phyloP scores from a whole-genome alignment of 2,113 vertebrate genomes.

The sheep (Ovis aries) region DNA sequence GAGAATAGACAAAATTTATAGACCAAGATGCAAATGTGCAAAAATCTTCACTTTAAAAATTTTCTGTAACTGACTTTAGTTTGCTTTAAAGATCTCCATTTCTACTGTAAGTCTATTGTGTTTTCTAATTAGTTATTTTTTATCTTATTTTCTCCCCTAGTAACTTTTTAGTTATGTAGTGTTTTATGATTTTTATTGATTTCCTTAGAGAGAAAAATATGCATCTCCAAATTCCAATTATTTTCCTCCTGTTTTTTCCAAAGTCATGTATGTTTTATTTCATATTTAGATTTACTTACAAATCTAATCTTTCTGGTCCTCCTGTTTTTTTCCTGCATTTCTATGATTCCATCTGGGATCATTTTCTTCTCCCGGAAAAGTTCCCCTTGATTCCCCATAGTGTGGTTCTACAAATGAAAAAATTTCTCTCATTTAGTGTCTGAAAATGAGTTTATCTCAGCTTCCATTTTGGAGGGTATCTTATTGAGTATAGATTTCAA shows the following conservation, averaged over 20 bases:
- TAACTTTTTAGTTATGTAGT: background rate
- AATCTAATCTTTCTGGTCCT: background rate
- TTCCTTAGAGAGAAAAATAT: conserved; percentile 18
- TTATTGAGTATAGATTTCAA: background rate
- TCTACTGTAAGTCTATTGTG: background rate
- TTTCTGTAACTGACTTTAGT: background rate
- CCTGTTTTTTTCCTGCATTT: background rate
- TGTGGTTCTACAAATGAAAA: background rate
- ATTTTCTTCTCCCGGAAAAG: background rate
- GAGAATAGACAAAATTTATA: background rate
- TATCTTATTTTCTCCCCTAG: background rate
- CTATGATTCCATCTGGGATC: background rate
- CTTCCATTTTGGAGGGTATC: background rate
- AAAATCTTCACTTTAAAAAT: background rate
- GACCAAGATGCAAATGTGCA: background rate
- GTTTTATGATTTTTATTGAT: background rate
- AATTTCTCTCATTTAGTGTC: background rate
- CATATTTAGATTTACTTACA: background rate
- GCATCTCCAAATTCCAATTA: background rate
- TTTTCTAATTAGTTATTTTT: background rate
- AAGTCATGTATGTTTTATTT: background rate
- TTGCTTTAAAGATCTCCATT: background rate
- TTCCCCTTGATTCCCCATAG: background rate
- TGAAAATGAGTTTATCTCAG: conserved; percentile 8
- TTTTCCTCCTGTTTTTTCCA: background rate